A percentile compares a stretch with the other conserved stretches of the same genome.
Evolutionary conservation across 2,797 vertebrate genomes (phyloP).

Genomic region (Jordanella pulchra): DNA sequence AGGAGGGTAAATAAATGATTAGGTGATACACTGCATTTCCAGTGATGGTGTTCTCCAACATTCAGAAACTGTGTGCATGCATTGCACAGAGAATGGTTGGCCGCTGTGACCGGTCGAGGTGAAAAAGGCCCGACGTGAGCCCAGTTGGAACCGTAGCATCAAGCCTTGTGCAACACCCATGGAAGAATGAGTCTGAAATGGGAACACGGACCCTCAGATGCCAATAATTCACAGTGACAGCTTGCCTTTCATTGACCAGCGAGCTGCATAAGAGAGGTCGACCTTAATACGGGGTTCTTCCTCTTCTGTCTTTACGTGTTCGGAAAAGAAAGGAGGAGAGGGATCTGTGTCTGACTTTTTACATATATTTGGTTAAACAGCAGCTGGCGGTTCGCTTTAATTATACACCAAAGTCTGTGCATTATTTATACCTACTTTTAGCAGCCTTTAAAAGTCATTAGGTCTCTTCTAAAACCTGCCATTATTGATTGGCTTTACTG

Average conservation of each 20-base stretch:
- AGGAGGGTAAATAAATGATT: background rate
- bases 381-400: conserved; percentile 62
- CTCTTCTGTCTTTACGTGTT: conserved; percentile 26
- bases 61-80: background rate
- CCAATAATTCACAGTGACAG: conserved; percentile 66
- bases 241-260: conserved; percentile 50
- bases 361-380: conserved; percentile 75
- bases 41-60: background rate
- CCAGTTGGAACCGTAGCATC: background rate
- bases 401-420: conserved; percentile 71
- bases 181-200: conserved; percentile 24
- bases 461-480: conserved; percentile 73
- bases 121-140: background rate
- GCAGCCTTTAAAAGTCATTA: conserved; percentile 80
- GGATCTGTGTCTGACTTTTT: conserved; percentile 39
- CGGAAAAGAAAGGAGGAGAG: conserved; percentile 13
- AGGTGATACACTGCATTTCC: background rate
- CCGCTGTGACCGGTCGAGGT: background rate
- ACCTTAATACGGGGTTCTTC: conserved; percentile 29
- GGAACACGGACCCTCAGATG: conserved; percentile 40
- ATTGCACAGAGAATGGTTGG: background rate
- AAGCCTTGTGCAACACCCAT: background rate
- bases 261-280: conserved; percentile 56
- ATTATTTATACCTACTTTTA: conserved; percentile 81
- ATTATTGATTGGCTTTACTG: conserved; percentile 81